Conservation (phyloP, 2,888 invertebrate species). For the Thera obeliscata region DNA sequence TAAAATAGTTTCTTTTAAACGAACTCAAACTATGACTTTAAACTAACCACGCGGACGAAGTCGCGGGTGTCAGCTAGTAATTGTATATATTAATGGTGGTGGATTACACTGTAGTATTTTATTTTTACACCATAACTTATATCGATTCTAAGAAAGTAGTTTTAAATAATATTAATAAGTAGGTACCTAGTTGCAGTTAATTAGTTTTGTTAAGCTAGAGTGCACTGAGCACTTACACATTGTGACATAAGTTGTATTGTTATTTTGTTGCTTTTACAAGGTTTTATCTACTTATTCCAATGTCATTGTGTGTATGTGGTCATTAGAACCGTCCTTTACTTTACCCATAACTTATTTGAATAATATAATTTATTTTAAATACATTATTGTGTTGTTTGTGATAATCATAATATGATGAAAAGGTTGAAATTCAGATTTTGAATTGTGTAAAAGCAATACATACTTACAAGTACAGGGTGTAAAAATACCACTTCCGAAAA, state of each 20-base stretch:
- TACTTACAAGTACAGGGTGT: neutral
- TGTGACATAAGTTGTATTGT: slow-evolving; percentile 19
- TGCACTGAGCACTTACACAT: slow-evolving; percentile 32
- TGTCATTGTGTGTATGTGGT: slow-evolving; percentile 33
- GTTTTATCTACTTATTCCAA: slow-evolving; percentile 10
- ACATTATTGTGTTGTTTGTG: slow-evolving; percentile 26
- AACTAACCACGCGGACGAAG: no score
- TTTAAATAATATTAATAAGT: slow-evolving; percentile 12
- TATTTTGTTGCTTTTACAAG: slow-evolving; percentile 5
- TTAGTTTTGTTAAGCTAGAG: slow-evolving; percentile 31
- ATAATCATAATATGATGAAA: slow-evolving; percentile 5
- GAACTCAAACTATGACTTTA: no score
- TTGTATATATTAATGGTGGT: slow-evolving; percentile 41
- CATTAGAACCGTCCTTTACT: slow-evolving; percentile 39
- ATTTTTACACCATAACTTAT: slow-evolving; percentile 38
- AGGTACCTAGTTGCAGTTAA: slow-evolving; percentile 6
- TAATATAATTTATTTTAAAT: slow-evolving; percentile 15
- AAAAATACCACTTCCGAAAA: neutral
- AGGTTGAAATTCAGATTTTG: slow-evolving; percentile 26
- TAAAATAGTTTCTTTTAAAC: no score
- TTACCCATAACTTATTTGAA: slow-evolving; percentile 33
- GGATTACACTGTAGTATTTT: slow-evolving; percentile 31
- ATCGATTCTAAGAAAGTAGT: slow-evolving; percentile 28
- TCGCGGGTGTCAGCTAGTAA: no score
- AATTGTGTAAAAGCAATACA: slow-evolving; percentile 46